Evolutionary conservation across 2,113 vertebrate genomes (phyloP).

Genomic region (Potamarius usumacintae): DNA sequence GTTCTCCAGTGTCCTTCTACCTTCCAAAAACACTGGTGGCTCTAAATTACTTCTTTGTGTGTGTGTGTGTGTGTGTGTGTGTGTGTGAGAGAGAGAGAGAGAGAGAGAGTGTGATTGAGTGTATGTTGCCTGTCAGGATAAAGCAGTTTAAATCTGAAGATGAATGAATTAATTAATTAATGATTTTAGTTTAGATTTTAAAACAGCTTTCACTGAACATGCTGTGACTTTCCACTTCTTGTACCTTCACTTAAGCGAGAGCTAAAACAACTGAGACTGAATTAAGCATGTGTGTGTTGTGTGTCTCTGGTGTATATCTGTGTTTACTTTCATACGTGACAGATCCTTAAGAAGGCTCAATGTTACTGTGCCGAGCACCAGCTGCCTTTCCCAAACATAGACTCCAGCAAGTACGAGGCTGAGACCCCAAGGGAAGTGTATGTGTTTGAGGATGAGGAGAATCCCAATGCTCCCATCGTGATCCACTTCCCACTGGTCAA

Average conservation of each 20-base stretch:
- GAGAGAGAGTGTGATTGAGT: too few relatives aligned
- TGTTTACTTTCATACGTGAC: background rate
- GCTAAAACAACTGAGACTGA: background rate
- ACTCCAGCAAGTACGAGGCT: conserved; percentile 48
- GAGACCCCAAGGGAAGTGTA: conserved; percentile 62
- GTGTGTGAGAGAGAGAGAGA: too few relatives aligned
- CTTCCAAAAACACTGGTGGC: background rate
- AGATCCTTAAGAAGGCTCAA: conserved; percentile 60
- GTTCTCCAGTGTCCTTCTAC: background rate
- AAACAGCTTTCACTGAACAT: background rate
- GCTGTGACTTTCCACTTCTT: background rate
- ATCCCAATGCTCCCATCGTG: conserved; percentile 61
- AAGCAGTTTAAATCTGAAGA: background rate
- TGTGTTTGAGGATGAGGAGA: conserved; percentile 59
- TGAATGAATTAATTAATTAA: background rate
- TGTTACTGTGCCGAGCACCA: conserved; percentile 58
- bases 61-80: too few relatives aligned
- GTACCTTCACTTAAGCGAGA: background rate
- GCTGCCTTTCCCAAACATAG: conserved; percentile 62
- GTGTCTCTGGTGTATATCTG: background rate
- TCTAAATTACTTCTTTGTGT: background rate
- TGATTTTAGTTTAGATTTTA: background rate
- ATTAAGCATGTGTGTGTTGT: background rate
- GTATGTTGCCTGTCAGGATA: background rate
- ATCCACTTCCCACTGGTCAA: conserved; percentile 65